phyloP scores from a whole-genome alignment of 2,797 vertebrate genomes.

The Diceros bicornis region DNA sequence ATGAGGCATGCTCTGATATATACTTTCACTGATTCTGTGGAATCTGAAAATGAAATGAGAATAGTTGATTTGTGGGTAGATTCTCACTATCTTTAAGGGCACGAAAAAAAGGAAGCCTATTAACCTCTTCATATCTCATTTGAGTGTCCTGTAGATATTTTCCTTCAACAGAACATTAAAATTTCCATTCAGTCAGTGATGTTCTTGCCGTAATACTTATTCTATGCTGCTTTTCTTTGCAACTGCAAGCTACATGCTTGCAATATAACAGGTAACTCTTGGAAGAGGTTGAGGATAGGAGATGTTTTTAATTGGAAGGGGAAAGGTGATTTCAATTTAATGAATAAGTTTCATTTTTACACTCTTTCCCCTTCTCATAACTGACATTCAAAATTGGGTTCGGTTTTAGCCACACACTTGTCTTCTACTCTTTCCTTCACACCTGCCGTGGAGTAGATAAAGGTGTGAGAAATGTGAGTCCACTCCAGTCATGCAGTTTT shows the following conservation, averaged over 20 bases:
- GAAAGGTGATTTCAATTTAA: slow-evolving; percentile 65
- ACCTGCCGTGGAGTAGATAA: slow-evolving; percentile 67
- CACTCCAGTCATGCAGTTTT: background rate
- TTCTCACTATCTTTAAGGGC: slow-evolving; percentile 61
- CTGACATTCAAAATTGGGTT: slow-evolving; percentile 63
- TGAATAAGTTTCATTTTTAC: slow-evolving; percentile 44
- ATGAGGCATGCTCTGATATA: background rate
- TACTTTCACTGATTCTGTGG: background rate
- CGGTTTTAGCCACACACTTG: slow-evolving; percentile 61
- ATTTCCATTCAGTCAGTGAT: slow-evolving; percentile 79
- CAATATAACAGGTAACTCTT: slow-evolving; percentile 68
- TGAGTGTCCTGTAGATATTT: slow-evolving; percentile 84
- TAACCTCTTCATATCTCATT: slow-evolving; percentile 78
- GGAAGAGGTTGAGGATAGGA: background rate
- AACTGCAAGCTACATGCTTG: slow-evolving; percentile 51
- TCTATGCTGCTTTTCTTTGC: slow-evolving; percentile 83
- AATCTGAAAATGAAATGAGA: background rate
- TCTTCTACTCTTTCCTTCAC: slow-evolving; percentile 78
- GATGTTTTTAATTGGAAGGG: slow-evolving; percentile 47
- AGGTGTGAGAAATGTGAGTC: slow-evolving; percentile 61
- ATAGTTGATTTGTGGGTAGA: background rate
- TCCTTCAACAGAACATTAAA: slow-evolving; percentile 83
- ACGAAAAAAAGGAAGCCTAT: slow-evolving; percentile 55
- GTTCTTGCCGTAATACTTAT: slow-evolving; percentile 81
- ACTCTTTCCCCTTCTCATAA: slow-evolving; percentile 33